Conservation (phyloP, 2,888 invertebrate genomes). For the Meteorus colon region DNA sequence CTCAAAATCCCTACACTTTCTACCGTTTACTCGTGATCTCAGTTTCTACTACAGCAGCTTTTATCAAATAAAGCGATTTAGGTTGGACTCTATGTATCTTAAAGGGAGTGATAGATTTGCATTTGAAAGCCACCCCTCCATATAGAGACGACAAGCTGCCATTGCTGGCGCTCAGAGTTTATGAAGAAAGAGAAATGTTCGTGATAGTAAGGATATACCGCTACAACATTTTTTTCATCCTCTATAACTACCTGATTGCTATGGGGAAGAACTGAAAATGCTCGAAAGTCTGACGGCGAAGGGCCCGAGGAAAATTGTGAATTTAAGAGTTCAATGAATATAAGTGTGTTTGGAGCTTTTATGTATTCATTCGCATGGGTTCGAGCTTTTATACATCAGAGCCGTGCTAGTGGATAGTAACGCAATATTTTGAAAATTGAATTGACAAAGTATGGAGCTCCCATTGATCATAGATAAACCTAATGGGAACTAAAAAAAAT, state of each 20-base stretch:
- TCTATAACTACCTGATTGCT: conserved; percentile 63
- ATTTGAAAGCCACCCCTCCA: conserved; percentile 62
- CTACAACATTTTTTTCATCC: conserved; percentile 52
- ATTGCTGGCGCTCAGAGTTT: conserved; percentile 44
- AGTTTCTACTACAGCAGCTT: conserved; percentile 17
- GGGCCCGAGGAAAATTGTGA: not conserved
- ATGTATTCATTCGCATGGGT: conserved; percentile 57
- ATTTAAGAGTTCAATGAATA: conserved; percentile 38
- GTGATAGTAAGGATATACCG: conserved; percentile 48
- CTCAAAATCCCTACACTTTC: not conserved
- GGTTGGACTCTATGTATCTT: conserved; percentile 29
- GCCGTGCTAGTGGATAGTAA: not conserved
- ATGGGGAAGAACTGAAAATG: conserved; percentile 6
- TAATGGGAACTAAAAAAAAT: too few species aligned
- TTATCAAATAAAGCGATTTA: conserved; percentile 54
- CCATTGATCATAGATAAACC: too few species aligned
- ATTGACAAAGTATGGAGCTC: too few species aligned
- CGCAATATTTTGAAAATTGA: not conserved
- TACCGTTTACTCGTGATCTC: conserved; percentile 10
- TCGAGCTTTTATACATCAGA: conserved; percentile 46
- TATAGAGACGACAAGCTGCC: conserved; percentile 10
- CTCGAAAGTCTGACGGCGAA: conserved; percentile 2
- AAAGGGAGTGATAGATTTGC: conserved; percentile 62
- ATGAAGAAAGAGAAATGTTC: conserved; percentile 55
- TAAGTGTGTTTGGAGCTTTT: conserved; percentile 56